These are phyloP conservation scores for Rhodophaea formosa DNA, from an alignment of 2,888 invertebrate genomes.

Conservation along the genomic window DNA sequence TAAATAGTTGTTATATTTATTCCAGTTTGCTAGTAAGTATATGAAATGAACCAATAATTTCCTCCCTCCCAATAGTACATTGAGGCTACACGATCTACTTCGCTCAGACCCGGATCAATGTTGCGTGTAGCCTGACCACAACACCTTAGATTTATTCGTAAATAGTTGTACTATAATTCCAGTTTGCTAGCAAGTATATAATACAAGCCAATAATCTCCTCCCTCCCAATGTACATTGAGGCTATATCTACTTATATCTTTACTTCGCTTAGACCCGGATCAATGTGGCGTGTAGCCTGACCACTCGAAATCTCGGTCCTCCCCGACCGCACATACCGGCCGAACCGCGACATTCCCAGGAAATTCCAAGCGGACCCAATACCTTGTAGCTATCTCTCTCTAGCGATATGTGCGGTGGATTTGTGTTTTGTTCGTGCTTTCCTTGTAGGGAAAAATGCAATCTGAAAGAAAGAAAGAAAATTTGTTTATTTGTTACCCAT, in stretches of 20 bases:
- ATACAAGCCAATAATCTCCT: neutral
- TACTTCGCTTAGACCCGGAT: conserved; percentile 43
- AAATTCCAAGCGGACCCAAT: conserved; percentile 54
- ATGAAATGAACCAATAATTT: too few species aligned
- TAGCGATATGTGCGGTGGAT: conserved; percentile 21
- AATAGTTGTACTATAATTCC: too few species aligned
- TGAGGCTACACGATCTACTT: too few species aligned
- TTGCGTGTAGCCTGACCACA: conserved; percentile 52
- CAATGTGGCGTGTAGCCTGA: conserved; percentile 51
- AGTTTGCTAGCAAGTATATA: neutral
- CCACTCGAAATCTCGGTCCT: conserved; percentile 66
- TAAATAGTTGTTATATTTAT: too few species aligned
- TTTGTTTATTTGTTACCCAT: too few species aligned
- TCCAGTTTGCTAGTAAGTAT: too few species aligned
- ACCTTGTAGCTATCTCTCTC: conserved; percentile 46
- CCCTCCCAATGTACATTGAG: too few species aligned
- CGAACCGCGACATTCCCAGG: conserved; percentile 56
- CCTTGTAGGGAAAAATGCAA: neutral
- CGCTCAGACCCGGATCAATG: conserved; percentile 53
- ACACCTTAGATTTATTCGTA: too few species aligned
- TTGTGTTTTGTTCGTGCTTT: conserved; percentile 22
- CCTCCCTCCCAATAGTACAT: too few species aligned
- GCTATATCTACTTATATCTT: neutral
- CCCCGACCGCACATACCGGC: conserved; percentile 65
- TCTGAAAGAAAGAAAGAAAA: too few species aligned